These are phyloP conservation scores for Chrysocyon brachyurus DNA, from an alignment of 2,797 vertebrate genomes.

Conservation along the genomic window DNA sequence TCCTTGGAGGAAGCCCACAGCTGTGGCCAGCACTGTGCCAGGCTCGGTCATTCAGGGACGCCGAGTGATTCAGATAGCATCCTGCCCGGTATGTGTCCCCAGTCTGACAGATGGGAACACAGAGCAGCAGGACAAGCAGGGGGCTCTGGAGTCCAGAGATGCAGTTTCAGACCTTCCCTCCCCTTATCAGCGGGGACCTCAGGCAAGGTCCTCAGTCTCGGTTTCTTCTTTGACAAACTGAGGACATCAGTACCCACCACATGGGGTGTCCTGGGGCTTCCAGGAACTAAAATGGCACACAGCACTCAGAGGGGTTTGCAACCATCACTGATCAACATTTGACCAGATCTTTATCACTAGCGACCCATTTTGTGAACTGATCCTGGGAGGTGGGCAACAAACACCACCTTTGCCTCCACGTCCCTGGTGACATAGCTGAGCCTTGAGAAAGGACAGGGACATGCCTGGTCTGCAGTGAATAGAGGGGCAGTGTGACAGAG, in stretches of 20 bases:
- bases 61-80: background rate
- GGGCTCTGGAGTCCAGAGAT: background rate
- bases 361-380: accelerated
- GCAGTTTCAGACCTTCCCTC: background rate
- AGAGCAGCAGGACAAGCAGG: background rate
- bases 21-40: background rate
- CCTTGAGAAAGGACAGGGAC: background rate
- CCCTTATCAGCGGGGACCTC: background rate
- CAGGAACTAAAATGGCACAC: background rate
- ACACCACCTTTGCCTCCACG: background rate
- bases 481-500: background rate
- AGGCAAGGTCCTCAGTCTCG: background rate
- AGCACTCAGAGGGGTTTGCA: background rate
- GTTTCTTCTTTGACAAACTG: background rate
- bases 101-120: background rate
- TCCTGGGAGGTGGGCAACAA: background rate
- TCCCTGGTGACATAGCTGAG: background rate
- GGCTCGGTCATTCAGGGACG: background rate
- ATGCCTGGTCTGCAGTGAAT: background rate
- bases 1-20: background rate
- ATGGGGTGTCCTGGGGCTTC: background rate
- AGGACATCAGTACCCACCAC: background rate
- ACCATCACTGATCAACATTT: accelerated
- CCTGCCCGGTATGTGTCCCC: too few relatives aligned
- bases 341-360: too few relatives aligned